Evolutionary conservation across 2,888 invertebrate genomes (phyloP).

Genomic region (Plebejus argus): DNA sequence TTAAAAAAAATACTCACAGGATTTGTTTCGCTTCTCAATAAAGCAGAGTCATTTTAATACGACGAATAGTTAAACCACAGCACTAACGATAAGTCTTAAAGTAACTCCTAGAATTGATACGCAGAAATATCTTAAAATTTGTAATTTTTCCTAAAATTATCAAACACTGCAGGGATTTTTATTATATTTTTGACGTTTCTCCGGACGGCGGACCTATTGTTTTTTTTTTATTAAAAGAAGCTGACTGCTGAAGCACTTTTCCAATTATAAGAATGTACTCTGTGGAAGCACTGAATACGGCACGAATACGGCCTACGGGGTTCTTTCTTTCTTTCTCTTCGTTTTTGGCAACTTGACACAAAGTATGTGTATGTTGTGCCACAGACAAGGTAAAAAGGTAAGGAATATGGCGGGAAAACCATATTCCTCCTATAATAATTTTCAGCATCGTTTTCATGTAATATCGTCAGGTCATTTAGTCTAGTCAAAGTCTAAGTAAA

Average conservation of each 20-base stretch:
- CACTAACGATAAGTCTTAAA: conserved; percentile 48
- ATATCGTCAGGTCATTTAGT: too few species aligned
- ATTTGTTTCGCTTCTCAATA: conserved; percentile 18
- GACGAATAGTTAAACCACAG: conserved; percentile 44
- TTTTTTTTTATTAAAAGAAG: conserved; percentile 28
- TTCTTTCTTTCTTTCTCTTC: too few species aligned
- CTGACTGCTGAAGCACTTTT: too few species aligned
- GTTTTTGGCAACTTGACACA: too few species aligned
- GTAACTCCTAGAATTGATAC: conserved; percentile 47
- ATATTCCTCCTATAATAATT: too few species aligned
- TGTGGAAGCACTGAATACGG: not conserved
- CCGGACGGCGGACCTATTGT: conserved; percentile 38
- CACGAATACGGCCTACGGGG: too few species aligned
- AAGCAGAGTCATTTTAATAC: conserved; percentile 39
- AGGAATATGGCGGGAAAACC: too few species aligned
- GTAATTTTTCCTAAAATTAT: conserved; percentile 58
- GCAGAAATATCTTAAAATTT: conserved; percentile 48
- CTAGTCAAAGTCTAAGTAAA: too few species aligned
- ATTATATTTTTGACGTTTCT: conserved; percentile 63
- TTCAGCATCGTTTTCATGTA: too few species aligned
- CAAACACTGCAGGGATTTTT: conserved; percentile 49
- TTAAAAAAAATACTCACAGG: conserved; percentile 45
- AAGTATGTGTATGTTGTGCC: too few species aligned
- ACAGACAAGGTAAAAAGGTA: too few species aligned
- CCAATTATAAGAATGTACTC: too few species aligned